Base-by-base conservation (phyloP, 2,113 vertebrate genomes). In the Porphyrio hochstetteri region DNA sequence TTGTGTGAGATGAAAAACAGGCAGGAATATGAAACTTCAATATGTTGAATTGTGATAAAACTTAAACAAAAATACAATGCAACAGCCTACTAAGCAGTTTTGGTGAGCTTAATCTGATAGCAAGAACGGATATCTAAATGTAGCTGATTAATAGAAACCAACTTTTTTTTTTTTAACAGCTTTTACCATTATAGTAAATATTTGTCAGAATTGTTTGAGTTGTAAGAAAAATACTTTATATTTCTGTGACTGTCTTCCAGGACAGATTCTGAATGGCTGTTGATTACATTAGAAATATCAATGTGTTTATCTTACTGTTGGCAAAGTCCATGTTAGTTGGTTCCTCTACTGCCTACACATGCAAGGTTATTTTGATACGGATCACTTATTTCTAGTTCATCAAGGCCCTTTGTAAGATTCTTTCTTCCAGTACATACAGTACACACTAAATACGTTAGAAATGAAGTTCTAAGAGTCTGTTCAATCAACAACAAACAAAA, bases 121-220 rank as follows among this genome's bases (percentile, higher is more conserved):
- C 31, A 46, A 40, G n/a, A 82, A 46, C 0, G 3, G 77, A 61
- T 92, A 63, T 92, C 86, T 89, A 89, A 95, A 89, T 87, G 89
- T 59, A 72, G 67, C 36, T 84, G 72, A 86, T 93, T 84, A 90
- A 71, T 71, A 81, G 84, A 95, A 96, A 93, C 72, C 57, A 68
- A 40, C 48, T 77, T 52, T 3, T 65, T 88, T 55, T 64, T 90
- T 92, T 80, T 64, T 68, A 33, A 9, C 42, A 63, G 27, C 71
- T 90, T 92, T 91, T 11, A 15, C 55, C 44, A 20, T 87, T 80
- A 44, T 76, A 87, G 86, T 88, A 96, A 93, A 94, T 96, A 92
- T 91, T 87, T 85, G 21, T 86, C 40, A 13, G 24, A 44, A 13
- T 76, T 82, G 28, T 95, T 90, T 88, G 75, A 90, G 27, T 77